Percentiles rank a stretch among this genome's conserved stretches.
phyloP scores from a whole-genome alignment of 2,797 vertebrate species.

The Onychomys torridus region DNA sequence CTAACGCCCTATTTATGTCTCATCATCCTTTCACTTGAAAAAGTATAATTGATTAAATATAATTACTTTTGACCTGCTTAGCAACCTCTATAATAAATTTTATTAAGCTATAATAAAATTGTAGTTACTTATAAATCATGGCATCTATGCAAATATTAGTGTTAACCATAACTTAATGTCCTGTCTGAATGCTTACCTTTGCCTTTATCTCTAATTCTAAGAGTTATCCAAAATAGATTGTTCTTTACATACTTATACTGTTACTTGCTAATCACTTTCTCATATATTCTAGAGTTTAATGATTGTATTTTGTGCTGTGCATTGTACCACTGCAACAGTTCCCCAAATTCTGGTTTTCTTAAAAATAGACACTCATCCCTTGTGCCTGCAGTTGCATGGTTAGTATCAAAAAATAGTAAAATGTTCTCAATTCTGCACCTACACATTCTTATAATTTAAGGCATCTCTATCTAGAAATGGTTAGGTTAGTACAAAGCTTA shows the following conservation, averaged over 20 bases:
- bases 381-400: neutral
- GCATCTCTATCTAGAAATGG: neutral
- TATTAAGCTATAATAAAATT: constrained; percentile 16
- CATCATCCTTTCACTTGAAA: neutral
- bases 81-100: neutral
- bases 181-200: neutral
- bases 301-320: neutral
- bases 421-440: neutral
- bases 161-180: neutral
- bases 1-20: neutral
- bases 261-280: neutral
- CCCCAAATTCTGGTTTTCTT: too few species aligned
- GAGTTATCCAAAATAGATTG: neutral
- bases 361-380: neutral
- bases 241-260: neutral
- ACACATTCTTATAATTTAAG: neutral
- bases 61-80: constrained; percentile 21
- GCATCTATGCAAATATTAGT: neutral
- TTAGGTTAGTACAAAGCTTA: neutral
- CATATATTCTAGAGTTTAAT: neutral
- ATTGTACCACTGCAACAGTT: neutral
- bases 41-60: constrained; percentile 14
- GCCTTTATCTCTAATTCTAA: neutral
- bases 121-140: neutral
- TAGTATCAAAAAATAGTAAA: neutral